A percentile compares a stretch with the other conserved stretches of the same genome.
Evolutionary conservation across 2,797 vertebrate species (phyloP).

Genomic region (Falco berigora): DNA sequence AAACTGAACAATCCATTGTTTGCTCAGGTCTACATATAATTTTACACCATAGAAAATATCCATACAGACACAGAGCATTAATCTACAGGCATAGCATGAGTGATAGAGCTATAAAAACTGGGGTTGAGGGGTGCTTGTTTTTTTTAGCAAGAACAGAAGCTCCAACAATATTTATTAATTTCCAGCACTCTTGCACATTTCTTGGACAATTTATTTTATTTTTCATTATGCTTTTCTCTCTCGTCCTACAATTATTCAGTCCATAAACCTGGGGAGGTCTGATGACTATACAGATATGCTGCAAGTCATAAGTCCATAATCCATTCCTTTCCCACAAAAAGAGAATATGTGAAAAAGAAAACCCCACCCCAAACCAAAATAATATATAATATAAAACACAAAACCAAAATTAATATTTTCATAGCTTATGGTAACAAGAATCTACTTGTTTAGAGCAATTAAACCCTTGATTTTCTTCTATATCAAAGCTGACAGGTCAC

Average conservation of each 20-base stretch:
- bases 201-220: neutral
- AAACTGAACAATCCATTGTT: neutral
- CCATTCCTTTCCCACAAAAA: neutral
- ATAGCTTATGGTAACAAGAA: neutral
- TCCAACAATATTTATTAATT: neutral
- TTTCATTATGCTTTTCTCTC: neutral
- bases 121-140: fast-evolving
- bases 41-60: neutral
- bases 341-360: neutral
- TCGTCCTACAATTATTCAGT: neutral
- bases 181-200: neutral
- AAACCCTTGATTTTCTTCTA: neutral
- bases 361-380: neutral
- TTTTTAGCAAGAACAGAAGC: neutral
- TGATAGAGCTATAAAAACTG: neutral
- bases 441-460: neutral
- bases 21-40: neutral
- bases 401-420: neutral
- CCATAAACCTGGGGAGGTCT: neutral
- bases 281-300: neutral
- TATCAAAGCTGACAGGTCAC: neutral
- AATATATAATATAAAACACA: neutral
- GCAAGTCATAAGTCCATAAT: neutral
- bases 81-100: neutral
- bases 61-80: neutral